Percentiles rank a stretch among this genome's conserved stretches.
Conservation (phyloP, 2,113 vertebrate genomes). For the Sturnus vulgaris region DNA sequence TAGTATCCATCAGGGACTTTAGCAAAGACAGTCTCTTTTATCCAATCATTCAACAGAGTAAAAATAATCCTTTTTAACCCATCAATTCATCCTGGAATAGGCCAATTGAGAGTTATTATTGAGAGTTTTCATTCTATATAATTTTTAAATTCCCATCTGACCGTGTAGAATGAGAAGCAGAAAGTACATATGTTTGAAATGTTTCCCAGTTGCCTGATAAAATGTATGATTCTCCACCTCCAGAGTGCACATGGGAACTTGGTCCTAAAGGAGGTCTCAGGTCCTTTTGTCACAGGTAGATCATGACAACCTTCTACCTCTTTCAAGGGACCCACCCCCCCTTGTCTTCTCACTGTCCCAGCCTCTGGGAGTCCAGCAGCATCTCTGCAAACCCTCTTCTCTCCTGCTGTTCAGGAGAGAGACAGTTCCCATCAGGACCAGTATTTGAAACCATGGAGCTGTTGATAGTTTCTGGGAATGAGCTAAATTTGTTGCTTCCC, state of each 20-base stretch:
- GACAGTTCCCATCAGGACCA: not conserved
- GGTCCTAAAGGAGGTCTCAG: not conserved
- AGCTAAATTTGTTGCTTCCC: not conserved
- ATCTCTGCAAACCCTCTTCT: not conserved
- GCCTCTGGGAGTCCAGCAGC: not conserved
- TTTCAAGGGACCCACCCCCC: not conserved
- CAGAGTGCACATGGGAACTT: not conserved
- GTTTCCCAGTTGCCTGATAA: not conserved
- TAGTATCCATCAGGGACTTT: not conserved
- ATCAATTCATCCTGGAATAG: not conserved
- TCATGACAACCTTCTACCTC: not conserved
- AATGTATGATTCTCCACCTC: not conserved
- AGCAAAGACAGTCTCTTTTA: not conserved
- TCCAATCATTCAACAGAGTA: not conserved
- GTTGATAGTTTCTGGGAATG: not conserved
- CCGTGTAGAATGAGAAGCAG: accelerated
- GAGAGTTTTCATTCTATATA: not conserved
- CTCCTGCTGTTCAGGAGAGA: not conserved
- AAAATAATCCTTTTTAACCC: not conserved
- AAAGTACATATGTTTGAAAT: not conserved
- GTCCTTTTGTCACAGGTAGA: not conserved
- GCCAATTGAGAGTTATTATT: not conserved
- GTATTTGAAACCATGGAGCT: not conserved
- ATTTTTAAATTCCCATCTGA: not conserved
- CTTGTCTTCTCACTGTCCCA: not conserved